Evolutionary conservation across 2,113 vertebrate genomes (phyloP).

Genomic region (Pteronura brasiliensis): DNA sequence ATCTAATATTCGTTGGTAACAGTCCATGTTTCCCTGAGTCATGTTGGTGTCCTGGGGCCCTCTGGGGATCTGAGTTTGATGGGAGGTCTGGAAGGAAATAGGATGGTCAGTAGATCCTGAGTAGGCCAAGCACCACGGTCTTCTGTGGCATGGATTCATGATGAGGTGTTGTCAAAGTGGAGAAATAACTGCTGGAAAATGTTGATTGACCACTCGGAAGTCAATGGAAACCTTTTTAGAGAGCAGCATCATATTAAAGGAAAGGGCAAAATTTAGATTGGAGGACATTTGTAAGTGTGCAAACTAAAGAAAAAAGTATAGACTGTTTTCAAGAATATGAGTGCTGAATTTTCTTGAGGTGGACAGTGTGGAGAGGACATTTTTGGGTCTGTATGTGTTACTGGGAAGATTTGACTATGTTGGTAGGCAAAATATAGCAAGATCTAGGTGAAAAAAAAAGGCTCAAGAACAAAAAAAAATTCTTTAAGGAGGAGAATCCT

Average conservation of each 20-base stretch:
- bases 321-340: background rate
- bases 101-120: background rate
- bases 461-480: background rate
- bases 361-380: background rate
- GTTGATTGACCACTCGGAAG: background rate
- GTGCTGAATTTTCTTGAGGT: background rate
- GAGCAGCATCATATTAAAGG: background rate
- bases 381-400: background rate
- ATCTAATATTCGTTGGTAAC: background rate
- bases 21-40: background rate
- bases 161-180: background rate
- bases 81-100: background rate
- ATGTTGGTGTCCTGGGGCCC: background rate
- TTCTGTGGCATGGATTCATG: no score
- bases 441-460: background rate
- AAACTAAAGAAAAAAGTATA: background rate
- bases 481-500: background rate
- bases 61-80: background rate
- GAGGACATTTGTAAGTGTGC: background rate
- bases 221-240: background rate
- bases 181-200: background rate
- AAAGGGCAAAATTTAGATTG: background rate
- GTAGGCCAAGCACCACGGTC: accelerated
- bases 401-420: background rate
- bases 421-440: background rate